Base-by-base conservation (phyloP, 1,140 invertebrate genomes). In the Drosophila dunni region DNA sequence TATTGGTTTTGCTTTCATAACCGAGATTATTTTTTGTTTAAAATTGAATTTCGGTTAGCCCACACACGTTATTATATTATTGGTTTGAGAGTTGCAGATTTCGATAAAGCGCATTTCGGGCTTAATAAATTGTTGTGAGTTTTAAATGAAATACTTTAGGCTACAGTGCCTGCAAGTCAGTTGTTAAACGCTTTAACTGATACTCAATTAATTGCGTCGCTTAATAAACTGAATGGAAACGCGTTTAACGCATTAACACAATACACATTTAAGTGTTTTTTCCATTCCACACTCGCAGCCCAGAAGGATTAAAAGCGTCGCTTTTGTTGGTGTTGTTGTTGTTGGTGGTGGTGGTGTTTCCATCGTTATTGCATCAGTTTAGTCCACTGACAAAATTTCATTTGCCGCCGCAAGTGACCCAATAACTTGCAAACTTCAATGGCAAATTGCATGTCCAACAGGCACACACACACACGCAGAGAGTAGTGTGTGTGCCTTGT, bases 201-300 rank as follows among this genome's bases (percentile, higher is more conserved):
- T 57, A 79, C 72, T 78, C 75, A 63, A 79, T 78, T 73, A 64
- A 74, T 79, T 48, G 65, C 58, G 62, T 70, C 58, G 45, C 15
- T 80, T 70, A 61, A 65, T 75, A 36, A 48, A 20, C 53, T 56
- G 53, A 48, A 62, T 48, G 44, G 9, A 15, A 48, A 13, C 7
- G 1, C 44, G 33, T 46, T 62, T 62, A 62, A 62, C 44, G 58
- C 57, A 38, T 33, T 53, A 48, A 48, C 42, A 57, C 29, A 34
- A 56, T 36, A 46, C 13, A 13, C 29, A 54, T 36, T 65, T 54
- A 54, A 17, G 29, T 51, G 34, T 56, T 50, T 56, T 56, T 51
- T 50, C 24, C 40, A 53, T 36, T 44, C 20, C 34, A 36, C 46
- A 58, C 57, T 46, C 64, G 29, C 54, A 48, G 9, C 50, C n/a